These are phyloP conservation scores for Tokudaia muenninki DNA, from an alignment of 2,797 vertebrate species.

Conservation along the genomic window DNA sequence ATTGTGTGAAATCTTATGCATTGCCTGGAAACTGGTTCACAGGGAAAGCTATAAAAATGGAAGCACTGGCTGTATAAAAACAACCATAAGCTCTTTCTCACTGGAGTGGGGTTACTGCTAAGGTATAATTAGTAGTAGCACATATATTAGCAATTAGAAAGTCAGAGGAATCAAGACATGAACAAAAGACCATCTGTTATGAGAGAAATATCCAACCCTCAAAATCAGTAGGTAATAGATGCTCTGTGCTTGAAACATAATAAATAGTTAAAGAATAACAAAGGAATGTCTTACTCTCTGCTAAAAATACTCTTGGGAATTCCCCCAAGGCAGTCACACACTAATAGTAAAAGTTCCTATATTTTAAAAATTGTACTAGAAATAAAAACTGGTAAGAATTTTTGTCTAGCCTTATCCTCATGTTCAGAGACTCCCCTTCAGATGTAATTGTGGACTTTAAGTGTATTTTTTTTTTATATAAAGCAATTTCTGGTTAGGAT, in stretches of 20 bases:
- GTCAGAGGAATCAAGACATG: conserved; percentile 80
- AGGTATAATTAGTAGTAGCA: conserved; percentile 84
- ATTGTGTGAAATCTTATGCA: conserved; percentile 57
- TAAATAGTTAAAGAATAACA: conserved; percentile 81
- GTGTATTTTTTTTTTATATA: conserved; percentile 78
- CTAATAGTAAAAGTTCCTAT: conserved; percentile 65
- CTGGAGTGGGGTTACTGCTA: conserved; percentile 78
- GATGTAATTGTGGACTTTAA: conserved; percentile 77
- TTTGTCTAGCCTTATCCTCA: conserved; percentile 76
- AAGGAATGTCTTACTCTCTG: conserved; percentile 74
- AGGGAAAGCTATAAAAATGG: conserved; percentile 64
- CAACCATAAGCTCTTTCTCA: conserved; percentile 77
- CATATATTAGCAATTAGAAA: conserved; percentile 86
- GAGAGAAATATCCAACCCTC: conserved; percentile 83
- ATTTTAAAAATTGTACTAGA: conserved; percentile 72
- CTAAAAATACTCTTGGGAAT: conserved; percentile 85
- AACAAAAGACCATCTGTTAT: conserved; percentile 87
- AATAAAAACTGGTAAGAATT: conserved; percentile 82
- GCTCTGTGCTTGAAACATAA: conserved; percentile 75
- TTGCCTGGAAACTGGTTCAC: conserved; percentile 49
- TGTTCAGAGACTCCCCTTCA: conserved; percentile 63
- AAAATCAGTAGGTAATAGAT: conserved; percentile 81
- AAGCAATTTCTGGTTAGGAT: conserved; percentile 79
- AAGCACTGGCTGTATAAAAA: conserved; percentile 71
- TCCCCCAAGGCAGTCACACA: conserved; percentile 79